These are phyloP conservation scores for Drosophila nannoptera DNA, from an alignment of 1,140 invertebrate genomes.

Conservation along the genomic window DNA sequence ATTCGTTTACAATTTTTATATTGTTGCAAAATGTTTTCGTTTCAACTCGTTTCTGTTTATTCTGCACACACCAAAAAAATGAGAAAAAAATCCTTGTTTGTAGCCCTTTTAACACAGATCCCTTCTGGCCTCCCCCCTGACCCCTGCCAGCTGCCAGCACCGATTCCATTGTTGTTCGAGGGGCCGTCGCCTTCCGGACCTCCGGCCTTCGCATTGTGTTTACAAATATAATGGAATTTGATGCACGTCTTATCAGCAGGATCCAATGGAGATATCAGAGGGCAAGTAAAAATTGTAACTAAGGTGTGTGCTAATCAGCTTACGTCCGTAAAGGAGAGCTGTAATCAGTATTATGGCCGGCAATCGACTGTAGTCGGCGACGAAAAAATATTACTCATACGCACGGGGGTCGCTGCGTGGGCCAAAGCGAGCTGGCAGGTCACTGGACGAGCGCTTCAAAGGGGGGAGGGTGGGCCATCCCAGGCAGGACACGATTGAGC, in stretches of 20 bases:
- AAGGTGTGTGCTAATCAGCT: constrained; percentile 4
- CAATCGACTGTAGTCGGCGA: neutral
- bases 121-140: neutral
- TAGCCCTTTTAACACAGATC: constrained; percentile 35
- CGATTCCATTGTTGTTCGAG: constrained; percentile 26
- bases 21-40: constrained; percentile 75
- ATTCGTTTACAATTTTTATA: constrained; percentile 70
- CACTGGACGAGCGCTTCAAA: constrained; percentile 10
- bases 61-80: constrained; percentile 35
- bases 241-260: constrained; percentile 67
- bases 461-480: neutral
- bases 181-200: constrained; percentile 15
- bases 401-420: constrained; percentile 11
- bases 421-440: constrained; percentile 2
- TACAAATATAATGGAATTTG: constrained; percentile 75
- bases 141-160: neutral
- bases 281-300: constrained; percentile 28
- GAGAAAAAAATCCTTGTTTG: constrained; percentile 50
- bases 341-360: neutral
- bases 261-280: constrained; percentile 62
- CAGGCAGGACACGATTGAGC: neutral
- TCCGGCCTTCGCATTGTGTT: constrained; percentile 47
- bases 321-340: neutral
- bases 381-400: constrained; percentile 44
- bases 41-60: constrained; percentile 74